Percentiles rank a stretch among this genome's conserved stretches.
Conservation (phyloP, 2,797 vertebrate genomes). For the Xerus rutilus region DNA sequence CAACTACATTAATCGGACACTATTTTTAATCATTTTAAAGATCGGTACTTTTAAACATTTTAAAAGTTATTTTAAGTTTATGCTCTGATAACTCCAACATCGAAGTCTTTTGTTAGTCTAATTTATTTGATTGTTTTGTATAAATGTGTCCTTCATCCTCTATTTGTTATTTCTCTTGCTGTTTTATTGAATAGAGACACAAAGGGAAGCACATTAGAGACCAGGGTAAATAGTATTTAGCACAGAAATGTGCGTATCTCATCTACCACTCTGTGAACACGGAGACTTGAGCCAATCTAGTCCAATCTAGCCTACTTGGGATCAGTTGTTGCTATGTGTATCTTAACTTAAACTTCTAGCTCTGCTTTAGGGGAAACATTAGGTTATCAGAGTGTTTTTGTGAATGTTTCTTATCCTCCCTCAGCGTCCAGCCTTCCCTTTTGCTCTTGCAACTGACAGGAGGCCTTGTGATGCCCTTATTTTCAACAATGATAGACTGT, state of each 20-base stretch:
- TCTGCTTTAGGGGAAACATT: neutral
- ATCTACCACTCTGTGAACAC: neutral
- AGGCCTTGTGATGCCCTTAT: neutral
- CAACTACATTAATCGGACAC: neutral
- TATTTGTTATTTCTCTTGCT: neutral
- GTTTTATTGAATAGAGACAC: neutral
- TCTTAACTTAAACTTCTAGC: neutral
- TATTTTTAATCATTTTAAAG: neutral
- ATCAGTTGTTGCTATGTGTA: neutral
- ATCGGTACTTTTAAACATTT: neutral
- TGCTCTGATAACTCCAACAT: neutral
- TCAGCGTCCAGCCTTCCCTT: neutral
- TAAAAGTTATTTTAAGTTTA: slow-evolving; percentile 23
- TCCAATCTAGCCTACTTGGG: neutral
- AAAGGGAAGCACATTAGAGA: neutral
- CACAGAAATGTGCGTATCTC: neutral
- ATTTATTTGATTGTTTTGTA: neutral
- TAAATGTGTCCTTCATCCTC: neutral
- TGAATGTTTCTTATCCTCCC: neutral
- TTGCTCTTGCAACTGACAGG: neutral
- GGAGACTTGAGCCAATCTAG: neutral
- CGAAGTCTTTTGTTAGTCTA: neutral
- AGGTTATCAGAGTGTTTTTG: neutral
- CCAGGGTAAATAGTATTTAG: neutral
- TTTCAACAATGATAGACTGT: neutral